These are phyloP conservation scores for Leucania comma DNA, from an alignment of 2,888 invertebrate genomes.

Conservation along the genomic window DNA sequence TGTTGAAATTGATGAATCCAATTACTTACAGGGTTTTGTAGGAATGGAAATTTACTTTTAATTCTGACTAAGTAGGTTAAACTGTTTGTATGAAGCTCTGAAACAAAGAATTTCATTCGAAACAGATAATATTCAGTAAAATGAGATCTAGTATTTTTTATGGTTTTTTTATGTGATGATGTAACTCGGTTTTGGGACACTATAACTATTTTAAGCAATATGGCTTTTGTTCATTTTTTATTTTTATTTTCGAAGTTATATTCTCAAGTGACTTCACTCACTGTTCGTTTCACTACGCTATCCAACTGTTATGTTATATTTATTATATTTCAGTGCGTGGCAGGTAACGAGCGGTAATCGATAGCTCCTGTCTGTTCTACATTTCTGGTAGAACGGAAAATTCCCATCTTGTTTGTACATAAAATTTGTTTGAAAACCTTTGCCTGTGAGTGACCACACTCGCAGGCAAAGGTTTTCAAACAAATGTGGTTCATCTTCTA, in stretches of 20 bases:
- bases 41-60: constrained; percentile 18
- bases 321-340: constrained; percentile 54
- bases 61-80: neutral
- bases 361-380: constrained; percentile 26
- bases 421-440: too few species aligned
- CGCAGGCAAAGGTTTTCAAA: too few species aligned
- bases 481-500: too few species aligned
- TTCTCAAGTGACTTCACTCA: constrained; percentile 6
- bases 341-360: constrained; percentile 40
- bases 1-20: constrained; percentile 35
- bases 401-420: neutral
- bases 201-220: neutral
- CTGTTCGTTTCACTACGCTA: constrained; percentile 3
- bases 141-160: neutral
- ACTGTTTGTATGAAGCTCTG: neutral
- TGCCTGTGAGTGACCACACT: too few species aligned
- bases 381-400: constrained; percentile 12
- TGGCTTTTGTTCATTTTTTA: too few species aligned
- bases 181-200: neutral
- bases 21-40: constrained; percentile 19
- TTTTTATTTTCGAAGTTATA: neutral
- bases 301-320: constrained; percentile 42
- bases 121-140: neutral
- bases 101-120: neutral
- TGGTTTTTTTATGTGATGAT: too few species aligned